A percentile compares a stretch with the other conserved stretches of the same genome.
Conservation (phyloP, 2,888 invertebrate species). For the Orthosia incerta region DNA sequence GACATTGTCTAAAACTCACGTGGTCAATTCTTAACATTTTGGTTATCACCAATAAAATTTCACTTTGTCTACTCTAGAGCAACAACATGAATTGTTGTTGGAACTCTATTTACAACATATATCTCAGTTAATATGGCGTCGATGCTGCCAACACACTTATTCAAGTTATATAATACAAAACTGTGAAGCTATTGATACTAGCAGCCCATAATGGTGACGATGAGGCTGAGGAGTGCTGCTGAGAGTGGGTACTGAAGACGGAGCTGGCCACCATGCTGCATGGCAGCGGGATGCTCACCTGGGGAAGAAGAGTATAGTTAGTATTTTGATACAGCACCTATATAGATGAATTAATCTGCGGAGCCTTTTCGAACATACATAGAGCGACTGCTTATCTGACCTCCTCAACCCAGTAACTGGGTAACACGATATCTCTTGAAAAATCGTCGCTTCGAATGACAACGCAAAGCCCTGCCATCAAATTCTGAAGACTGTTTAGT, state of each 20-base stretch:
- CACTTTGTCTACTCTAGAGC: too few species aligned
- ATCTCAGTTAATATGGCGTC: background rate
- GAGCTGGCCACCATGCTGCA: slow-evolving; percentile 95
- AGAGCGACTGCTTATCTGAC: too few species aligned
- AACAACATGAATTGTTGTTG: background rate
- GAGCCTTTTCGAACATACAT: too few species aligned
- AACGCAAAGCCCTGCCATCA: too few species aligned
- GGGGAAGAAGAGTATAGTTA: slow-evolving; percentile 63
- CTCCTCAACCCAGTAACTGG: too few species aligned
- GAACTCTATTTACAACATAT: slow-evolving; percentile 19
- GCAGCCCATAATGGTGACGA: slow-evolving; percentile 91
- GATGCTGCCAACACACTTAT: slow-evolving; percentile 21
- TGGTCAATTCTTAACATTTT: too few species aligned
- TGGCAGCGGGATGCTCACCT: slow-evolving; percentile 97
- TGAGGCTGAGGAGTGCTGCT: slow-evolving; percentile 93
- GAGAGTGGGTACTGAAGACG: slow-evolving; percentile 93
- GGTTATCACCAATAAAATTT: too few species aligned
- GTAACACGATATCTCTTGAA: too few species aligned
- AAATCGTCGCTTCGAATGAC: too few species aligned
- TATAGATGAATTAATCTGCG: too few species aligned
- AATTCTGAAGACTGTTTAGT: too few species aligned
- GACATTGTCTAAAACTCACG: too few species aligned
- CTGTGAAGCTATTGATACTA: slow-evolving; percentile 72
- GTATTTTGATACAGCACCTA: background rate
- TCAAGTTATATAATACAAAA: slow-evolving; percentile 57